These are phyloP conservation scores for Dorcus hopei DNA, from an alignment of 2,888 invertebrate species.

Conservation along the genomic window DNA sequence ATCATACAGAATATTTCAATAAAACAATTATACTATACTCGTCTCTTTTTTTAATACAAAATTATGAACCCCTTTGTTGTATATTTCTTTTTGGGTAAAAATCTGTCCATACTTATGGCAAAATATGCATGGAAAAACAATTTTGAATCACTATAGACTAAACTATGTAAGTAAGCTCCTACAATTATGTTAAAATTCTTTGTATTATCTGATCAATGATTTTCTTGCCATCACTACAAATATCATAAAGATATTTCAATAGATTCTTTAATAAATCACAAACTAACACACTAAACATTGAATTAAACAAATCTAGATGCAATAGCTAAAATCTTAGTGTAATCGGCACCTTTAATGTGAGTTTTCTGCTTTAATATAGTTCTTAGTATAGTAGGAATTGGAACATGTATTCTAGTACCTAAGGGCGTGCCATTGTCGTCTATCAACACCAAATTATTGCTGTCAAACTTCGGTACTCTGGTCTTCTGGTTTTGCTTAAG, in stretches of 20 bases:
- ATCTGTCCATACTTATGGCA: no score
- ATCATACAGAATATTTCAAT: conserved; percentile 48
- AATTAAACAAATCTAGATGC: conserved; percentile 80
- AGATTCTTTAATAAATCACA: neutral
- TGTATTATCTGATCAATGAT: no score
- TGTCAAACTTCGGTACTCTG: conserved; percentile 87
- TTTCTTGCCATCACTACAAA: no score
- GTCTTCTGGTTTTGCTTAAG: conserved; percentile 77
- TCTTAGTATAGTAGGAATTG: conserved; percentile 86
- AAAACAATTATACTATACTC: conserved; percentile 30
- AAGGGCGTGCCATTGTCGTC: conserved; percentile 93
- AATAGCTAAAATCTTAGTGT: conserved; percentile 88
- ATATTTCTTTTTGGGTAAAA: no score
- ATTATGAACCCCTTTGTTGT: no score
- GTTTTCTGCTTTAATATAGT: conserved; percentile 81
- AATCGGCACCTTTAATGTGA: conserved; percentile 79
- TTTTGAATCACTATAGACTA: no score
- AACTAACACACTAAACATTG: neutral
- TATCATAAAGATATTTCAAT: no score
- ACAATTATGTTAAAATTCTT: no score
- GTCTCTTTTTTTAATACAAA: neutral
- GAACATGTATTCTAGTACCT: conserved; percentile 92
- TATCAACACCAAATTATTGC: conserved; percentile 92
- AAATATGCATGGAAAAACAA: no score
- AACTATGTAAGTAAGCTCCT: no score